A percentile compares a stretch with the other conserved stretches of the same genome.
Conservation (phyloP, 2,113 vertebrate species). For the Strigops habroptila region DNA sequence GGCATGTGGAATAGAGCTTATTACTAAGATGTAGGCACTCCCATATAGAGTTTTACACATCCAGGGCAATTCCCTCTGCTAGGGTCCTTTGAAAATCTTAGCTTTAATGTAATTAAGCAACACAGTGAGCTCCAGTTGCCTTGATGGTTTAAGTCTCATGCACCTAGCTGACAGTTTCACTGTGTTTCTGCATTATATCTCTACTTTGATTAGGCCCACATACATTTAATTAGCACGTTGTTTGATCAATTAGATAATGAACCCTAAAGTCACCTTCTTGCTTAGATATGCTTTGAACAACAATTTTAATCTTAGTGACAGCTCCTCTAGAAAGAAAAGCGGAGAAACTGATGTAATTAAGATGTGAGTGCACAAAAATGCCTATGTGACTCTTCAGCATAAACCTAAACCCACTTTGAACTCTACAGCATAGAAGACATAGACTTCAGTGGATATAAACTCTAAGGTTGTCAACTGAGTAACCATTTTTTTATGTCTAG, state of each 20-base stretch:
- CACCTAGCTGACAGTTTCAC: constrained; percentile 32
- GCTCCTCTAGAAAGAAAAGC: neutral
- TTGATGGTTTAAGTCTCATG: neutral
- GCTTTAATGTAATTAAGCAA: constrained; percentile 40
- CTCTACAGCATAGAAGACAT: neutral
- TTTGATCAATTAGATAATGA: constrained; percentile 72
- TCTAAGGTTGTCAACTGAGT: neutral
- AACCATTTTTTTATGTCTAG: neutral
- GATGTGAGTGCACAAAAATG: neutral
- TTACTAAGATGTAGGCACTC: neutral
- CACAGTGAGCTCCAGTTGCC: neutral
- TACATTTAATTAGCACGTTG: constrained; percentile 73
- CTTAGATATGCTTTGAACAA: constrained; percentile 63
- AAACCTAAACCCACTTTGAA: neutral
- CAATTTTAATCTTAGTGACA: constrained; percentile 44
- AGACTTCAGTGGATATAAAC: neutral
- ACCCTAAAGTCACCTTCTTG: constrained; percentile 70
- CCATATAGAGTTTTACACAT: neutral
- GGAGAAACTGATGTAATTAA: constrained; percentile 33
- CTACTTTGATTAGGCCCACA: constrained; percentile 68
- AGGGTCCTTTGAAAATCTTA: neutral
- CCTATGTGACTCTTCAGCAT: neutral
- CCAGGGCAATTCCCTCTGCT: neutral
- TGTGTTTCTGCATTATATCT: constrained; percentile 46
- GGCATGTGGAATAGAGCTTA: neutral